Base-by-base conservation (phyloP, 2,113 vertebrate genomes). In the Peucedramus taeniatus region DNA sequence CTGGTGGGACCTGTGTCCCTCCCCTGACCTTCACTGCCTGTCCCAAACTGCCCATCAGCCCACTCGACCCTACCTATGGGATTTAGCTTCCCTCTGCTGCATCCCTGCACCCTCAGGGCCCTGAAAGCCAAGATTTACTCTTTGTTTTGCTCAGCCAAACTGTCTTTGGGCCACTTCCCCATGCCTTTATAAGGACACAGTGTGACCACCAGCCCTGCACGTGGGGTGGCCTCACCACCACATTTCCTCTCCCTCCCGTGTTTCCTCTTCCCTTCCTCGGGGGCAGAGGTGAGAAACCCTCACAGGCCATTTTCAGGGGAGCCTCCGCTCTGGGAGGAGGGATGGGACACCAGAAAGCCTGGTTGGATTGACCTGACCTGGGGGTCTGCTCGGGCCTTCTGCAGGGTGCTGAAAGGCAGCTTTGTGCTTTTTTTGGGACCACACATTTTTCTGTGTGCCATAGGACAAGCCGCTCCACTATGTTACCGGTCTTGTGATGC, bases 401-500 rank as follows among this genome's bases (percentile, higher is more conserved):
- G n/a, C 23, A 0, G 60, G 35, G 57, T 11, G 31, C 40, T 95
- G 65, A 97, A 93, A 82, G 7, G 5, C 70, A 84, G 83, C 49
- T 91, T 87, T 94, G 66, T 93, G 91, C 68, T 54, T 85, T 84
- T 87, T 83, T 76, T 31, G 66, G 69, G 93, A 69, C 65, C 66
- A 7, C 49, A 54, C 71, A 75, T 93, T 90, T 83, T 87, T 82
- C 80, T 65, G 50, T 42, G 50, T 1, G 20, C 86, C 42, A 22
- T 4, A 80, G 87, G 74, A 94, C 88, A 94, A 92, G 75, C 40
- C 7, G 1, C 78, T 51, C 77, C 57, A 71, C 79, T 89, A 76
- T 59, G 92, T 53, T 96, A 83, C 91, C 8, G 13, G 80, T 87
- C 96, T 95, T 86, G 93, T 72, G 72, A 91, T 91, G 56, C 33